Evolutionary conservation across 2,888 invertebrate genomes (phyloP).

Genomic region (Hybos culiciformis): DNA sequence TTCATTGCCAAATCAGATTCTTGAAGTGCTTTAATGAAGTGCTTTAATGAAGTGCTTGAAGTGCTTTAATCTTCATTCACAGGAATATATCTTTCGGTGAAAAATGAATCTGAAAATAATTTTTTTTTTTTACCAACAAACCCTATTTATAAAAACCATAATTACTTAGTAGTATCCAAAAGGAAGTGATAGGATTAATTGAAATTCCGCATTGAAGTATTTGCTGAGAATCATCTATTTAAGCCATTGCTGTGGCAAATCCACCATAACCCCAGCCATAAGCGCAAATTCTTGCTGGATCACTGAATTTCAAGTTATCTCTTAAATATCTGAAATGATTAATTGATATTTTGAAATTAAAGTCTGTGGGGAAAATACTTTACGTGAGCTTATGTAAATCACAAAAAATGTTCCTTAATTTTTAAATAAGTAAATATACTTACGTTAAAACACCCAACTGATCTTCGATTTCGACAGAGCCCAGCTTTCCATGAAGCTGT

Average conservation of each 20-base stretch:
- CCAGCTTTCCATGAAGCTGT: conserved; percentile 57
- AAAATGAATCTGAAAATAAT: conserved; percentile 63
- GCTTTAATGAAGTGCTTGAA: no score
- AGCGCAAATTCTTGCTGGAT: conserved; percentile 64
- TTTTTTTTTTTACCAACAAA: background rate
- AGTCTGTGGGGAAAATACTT: background rate
- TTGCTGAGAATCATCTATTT: conserved; percentile 60
- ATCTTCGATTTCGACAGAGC: conserved; percentile 64
- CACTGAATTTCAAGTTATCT: conserved; percentile 68
- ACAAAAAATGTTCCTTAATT: background rate
- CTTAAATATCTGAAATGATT: conserved; percentile 56
- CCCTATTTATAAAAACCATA: background rate
- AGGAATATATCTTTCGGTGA: conserved; percentile 82
- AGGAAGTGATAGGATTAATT: conserved; percentile 77
- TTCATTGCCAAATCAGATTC: conserved; percentile 65
- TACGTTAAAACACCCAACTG: conserved; percentile 54
- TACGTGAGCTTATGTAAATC: no score
- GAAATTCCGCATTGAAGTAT: conserved; percentile 75
- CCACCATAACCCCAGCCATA: conserved; percentile 83
- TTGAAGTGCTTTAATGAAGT: conserved; percentile 52
- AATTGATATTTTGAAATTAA: no score
- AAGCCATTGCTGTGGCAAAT: conserved; percentile 66
- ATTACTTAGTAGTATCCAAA: no score
- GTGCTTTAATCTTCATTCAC: conserved; percentile 58
- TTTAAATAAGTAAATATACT: conserved; percentile 22